These are phyloP conservation scores for Sebastes variabilis DNA, from an alignment of 2,797 vertebrate genomes.

Conservation along the genomic window DNA sequence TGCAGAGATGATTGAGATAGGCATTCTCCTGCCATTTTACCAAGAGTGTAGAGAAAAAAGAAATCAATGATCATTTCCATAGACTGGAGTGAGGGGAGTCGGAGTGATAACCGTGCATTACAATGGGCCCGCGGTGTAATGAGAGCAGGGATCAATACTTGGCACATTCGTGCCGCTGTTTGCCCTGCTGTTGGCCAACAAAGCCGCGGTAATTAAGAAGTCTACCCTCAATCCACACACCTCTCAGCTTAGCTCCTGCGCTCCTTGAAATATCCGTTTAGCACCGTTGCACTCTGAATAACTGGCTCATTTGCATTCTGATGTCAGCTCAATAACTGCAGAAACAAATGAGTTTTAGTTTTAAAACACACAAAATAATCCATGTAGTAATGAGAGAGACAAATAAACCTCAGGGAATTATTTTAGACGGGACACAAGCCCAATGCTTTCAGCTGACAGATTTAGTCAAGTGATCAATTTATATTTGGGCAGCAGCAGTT, in stretches of 20 bases:
- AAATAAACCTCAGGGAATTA: conserved; percentile 18
- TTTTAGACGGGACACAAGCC: conserved; percentile 27
- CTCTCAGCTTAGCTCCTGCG: conserved; percentile 34
- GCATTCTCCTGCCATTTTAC: conserved; percentile 36
- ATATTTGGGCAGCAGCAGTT: conserved; percentile 36
- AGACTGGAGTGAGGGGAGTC: conserved; percentile 48
- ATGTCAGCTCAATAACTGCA: conserved; percentile 9
- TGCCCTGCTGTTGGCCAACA: conserved; percentile 67
- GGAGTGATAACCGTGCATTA: conserved; percentile 75
- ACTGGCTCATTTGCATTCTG: conserved; percentile 22
- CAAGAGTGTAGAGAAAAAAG: neutral
- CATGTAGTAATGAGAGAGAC: neutral
- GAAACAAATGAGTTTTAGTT: conserved; percentile 23
- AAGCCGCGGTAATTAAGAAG: conserved; percentile 77
- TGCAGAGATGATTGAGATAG: conserved; percentile 64
- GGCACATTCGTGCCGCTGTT: conserved; percentile 55
- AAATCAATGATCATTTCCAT: conserved; percentile 80
- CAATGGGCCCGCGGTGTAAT: conserved; percentile 63
- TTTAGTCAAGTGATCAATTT: conserved; percentile 36
- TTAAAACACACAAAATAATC: conserved; percentile 5
- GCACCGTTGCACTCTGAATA: neutral
- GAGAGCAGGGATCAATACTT: conserved; percentile 75
- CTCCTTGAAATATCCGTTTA: conserved; percentile 26
- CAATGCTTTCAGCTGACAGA: conserved; percentile 15
- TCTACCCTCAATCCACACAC: conserved; percentile 52